phyloP scores from a whole-genome alignment of 2,113 vertebrate genomes.

The Oreamnos americanus region DNA sequence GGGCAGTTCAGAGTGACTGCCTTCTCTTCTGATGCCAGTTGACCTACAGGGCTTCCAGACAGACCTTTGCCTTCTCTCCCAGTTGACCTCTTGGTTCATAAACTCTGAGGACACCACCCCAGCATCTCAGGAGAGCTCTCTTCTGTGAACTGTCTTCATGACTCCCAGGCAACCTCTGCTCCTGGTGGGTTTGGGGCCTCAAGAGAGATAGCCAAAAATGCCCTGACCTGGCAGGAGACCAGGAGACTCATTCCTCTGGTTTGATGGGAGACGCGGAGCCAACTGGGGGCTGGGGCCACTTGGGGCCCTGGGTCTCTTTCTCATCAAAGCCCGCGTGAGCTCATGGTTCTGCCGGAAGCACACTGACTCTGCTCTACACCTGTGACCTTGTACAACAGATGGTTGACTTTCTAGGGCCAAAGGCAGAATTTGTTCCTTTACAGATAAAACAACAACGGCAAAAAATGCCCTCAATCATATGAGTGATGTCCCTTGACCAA shows the following conservation, averaged over 20 bases:
- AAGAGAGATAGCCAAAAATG: background rate
- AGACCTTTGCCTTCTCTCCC: fast-evolving
- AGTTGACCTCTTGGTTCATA: too few species aligned
- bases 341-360: background rate
- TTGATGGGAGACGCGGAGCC: background rate
- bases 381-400: background rate
- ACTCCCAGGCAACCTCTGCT: background rate
- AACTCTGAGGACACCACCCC: background rate
- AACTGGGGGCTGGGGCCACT: fast-evolving
- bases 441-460: background rate
- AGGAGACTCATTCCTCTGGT: background rate
- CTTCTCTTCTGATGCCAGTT: fast-evolving
- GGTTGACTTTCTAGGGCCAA: background rate
- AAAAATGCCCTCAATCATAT: fast-evolving
- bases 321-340: fast-evolving
- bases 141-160: fast-evolving
- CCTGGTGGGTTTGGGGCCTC: background rate
- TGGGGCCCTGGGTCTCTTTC: fast-evolving
- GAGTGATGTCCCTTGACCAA: too few species aligned
- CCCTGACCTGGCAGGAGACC: background rate
- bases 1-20: too few species aligned
- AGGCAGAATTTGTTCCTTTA: background rate
- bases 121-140: background rate
- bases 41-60: background rate
- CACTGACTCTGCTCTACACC: fast-evolving